Percentiles rank a stretch among this genome's conserved stretches.
These are phyloP conservation scores for Babyrousa celebensis DNA, from an alignment of 2,797 vertebrate genomes.

Conservation along the genomic window DNA sequence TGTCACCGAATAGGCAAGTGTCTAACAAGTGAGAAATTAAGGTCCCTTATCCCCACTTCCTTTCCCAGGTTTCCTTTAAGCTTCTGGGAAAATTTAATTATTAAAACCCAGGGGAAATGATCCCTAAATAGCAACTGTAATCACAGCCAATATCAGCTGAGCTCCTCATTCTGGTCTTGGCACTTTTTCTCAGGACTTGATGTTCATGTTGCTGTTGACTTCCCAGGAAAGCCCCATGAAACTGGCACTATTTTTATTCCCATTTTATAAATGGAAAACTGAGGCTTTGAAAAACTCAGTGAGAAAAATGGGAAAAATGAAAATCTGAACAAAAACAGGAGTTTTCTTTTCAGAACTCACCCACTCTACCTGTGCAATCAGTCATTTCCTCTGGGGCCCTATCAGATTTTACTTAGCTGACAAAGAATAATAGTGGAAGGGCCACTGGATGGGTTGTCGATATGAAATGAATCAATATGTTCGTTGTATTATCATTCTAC, in stretches of 20 bases:
- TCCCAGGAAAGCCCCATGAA: background rate
- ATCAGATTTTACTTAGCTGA: background rate
- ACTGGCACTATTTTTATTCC: background rate
- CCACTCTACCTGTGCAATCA: rapidly evolving
- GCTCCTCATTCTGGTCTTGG: background rate
- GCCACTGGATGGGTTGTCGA: background rate
- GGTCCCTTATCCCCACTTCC: background rate
- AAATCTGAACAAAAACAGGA: background rate
- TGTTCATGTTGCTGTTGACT: background rate
- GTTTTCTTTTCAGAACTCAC: background rate
- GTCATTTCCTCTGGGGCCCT: background rate
- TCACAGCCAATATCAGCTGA: background rate
- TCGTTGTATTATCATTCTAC: background rate
- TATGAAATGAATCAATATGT: background rate
- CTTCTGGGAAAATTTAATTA: background rate
- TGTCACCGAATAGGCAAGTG: background rate
- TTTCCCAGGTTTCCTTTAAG: background rate
- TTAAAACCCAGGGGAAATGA: background rate
- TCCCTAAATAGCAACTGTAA: background rate
- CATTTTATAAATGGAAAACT: background rate
- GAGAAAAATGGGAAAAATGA: background rate
- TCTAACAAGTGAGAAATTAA: background rate
- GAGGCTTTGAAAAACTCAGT: background rate
- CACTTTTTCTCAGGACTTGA: background rate
- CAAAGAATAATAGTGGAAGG: background rate